phyloP scores from a whole-genome alignment of 2,113 vertebrate species.

The Mugil cephalus region DNA sequence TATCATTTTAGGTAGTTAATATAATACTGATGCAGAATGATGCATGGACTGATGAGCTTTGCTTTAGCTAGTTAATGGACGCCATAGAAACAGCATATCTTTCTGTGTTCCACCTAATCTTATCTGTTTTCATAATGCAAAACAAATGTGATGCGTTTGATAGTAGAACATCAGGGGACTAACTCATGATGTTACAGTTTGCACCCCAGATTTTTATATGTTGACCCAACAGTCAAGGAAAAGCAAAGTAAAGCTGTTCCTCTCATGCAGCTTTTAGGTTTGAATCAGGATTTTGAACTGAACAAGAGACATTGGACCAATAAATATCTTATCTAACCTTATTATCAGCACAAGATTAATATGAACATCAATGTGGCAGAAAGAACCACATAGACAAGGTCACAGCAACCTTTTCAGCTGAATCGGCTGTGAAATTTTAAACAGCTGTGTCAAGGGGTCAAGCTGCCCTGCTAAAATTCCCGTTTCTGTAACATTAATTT shows the following conservation, averaged over 20 bases:
- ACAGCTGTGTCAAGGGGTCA: constrained; percentile 17
- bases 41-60: too few relatives aligned
- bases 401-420: constrained; percentile 45
- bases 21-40: too few relatives aligned
- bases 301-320: constrained; percentile 19
- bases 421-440: constrained; percentile 23
- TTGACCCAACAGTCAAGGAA: too few relatives aligned
- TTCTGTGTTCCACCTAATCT: too few relatives aligned
- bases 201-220: too few relatives aligned
- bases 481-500: background rate
- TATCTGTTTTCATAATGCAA: too few relatives aligned
- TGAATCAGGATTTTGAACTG: constrained; percentile 5
- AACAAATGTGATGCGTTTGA: too few relatives aligned
- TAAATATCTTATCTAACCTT: constrained; percentile 43
- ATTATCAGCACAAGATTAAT: constrained; percentile 43
- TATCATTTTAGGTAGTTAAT: too few relatives aligned
- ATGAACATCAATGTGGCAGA: constrained; percentile 30
- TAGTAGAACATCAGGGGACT: too few relatives aligned
- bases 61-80: too few relatives aligned
- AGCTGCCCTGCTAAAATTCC: background rate
- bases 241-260: too few relatives aligned
- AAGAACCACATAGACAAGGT: constrained; percentile 28
- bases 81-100: too few relatives aligned
- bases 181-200: constrained; percentile 6
- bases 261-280: background rate